Base-by-base conservation (phyloP, 2,797 vertebrate species). In the Malacoctenus gilli region DNA sequence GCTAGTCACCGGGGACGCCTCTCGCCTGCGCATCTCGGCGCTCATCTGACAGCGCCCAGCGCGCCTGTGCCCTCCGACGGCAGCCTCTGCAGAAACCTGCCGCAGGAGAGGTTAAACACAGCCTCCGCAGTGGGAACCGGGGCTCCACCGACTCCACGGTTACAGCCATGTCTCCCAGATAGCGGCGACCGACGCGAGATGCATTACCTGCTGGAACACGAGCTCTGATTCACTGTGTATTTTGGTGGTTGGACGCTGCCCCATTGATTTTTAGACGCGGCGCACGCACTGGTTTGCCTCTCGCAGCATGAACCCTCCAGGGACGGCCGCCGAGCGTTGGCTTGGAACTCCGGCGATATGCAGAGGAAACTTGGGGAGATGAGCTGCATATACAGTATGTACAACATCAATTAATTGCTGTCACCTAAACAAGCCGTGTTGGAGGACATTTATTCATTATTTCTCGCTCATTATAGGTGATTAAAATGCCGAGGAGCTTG, bases 401-500 rank as follows among this genome's bases (percentile, higher is more conserved):
- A 51, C 70, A 35, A 72, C 66, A 59, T 58, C 43, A 72, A 72
- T 85, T 68, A 84, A 81, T 73, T 44, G 54, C 72, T 54, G 32
- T 82, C 57, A 84, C 59, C 66, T 44, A 67, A 84, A 81, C 52
- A 66, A 32, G 51, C 57, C 68, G 39, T 54, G 68, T 70, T 57
- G 41, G 38, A 53, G 43, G 28, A 41, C 25, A 49, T 77, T 52
- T 46, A 78, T 75, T 72, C 12, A 64, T 81, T 62, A 74, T 82
- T 78, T 75, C 68, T 47, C 39, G 54, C 77, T 88, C 78, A 81
- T 91, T 86, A 85, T 36, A 37, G 54, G 68, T 85, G 77, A 89
- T 86, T 88, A 77, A 86, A 88, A 90, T 82, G 80, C 79, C 9
- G 63, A 68, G 80, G 72, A 80, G 81, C 79, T 74, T 64, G 69